Evolutionary conservation across 2,113 vertebrate species (phyloP).

Genomic region (Emydocephalus ijimae): DNA sequence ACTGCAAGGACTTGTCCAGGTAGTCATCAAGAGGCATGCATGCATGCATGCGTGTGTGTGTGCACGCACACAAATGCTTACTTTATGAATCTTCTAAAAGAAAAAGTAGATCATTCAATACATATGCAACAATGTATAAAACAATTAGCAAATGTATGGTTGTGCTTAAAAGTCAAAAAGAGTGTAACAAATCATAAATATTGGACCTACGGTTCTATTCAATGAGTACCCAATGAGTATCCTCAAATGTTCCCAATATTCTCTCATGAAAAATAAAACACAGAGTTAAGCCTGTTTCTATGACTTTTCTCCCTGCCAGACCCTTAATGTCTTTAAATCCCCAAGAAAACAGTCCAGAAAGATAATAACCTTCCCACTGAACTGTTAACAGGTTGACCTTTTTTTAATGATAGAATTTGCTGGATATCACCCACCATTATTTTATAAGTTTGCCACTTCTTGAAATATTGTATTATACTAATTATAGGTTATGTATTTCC

Average conservation of each 20-base stretch:
- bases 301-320: not conserved
- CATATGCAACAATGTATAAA: slow-evolving; percentile 22
- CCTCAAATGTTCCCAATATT: not conserved
- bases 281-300: not conserved
- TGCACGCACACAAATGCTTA: not conserved
- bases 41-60: too few relatives aligned
- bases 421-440: not conserved
- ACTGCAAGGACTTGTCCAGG: not conserved
- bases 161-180: not conserved
- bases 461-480: not conserved
- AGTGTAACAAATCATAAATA: not conserved
- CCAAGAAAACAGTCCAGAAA: not conserved
- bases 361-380: not conserved
- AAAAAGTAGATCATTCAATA: slow-evolving; percentile 9
- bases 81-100: not conserved
- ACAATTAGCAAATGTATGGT: slow-evolving; percentile 1
- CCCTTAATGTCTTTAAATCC: not conserved
- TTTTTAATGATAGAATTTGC: not conserved
- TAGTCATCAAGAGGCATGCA: not conserved
- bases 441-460: not conserved
- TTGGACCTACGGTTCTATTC: not conserved
- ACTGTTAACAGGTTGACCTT: not conserved
- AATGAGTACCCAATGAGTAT: not conserved
- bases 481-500: not conserved
- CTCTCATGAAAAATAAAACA: not conserved